Conservation (phyloP, 2,797 vertebrate genomes). For the Microctenopoma stevenorrisi region DNA sequence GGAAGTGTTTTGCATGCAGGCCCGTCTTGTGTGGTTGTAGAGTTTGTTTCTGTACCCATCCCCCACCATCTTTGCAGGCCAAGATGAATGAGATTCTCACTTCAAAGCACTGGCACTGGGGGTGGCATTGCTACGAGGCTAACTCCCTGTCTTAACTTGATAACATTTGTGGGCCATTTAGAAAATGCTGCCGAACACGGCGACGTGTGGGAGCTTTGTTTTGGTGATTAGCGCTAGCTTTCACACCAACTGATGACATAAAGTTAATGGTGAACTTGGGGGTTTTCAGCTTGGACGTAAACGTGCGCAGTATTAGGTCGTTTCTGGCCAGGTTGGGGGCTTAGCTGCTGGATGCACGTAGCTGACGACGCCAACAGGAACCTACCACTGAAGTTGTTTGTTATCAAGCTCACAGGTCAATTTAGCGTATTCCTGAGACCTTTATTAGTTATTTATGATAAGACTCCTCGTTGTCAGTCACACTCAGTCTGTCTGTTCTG, state of each 20-base stretch:
- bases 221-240: constrained; percentile 33
- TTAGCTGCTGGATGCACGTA: neutral
- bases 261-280: constrained; percentile 49
- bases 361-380: neutral
- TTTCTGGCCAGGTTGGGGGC: neutral
- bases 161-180: constrained; percentile 42
- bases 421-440: neutral
- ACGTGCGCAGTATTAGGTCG: neutral
- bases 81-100: constrained; percentile 85
- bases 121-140: constrained; percentile 70
- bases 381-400: neutral
- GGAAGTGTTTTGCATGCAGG: constrained; percentile 67
- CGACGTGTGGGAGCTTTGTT: constrained; percentile 38
- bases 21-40: constrained; percentile 81
- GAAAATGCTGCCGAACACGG: neutral
- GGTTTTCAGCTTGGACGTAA: constrained; percentile 23
- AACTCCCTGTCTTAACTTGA: constrained; percentile 57
- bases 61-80: constrained; percentile 83
- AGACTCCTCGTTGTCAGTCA: neutral
- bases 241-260: constrained; percentile 1
- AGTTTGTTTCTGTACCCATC: constrained; percentile 84
- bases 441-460: neutral
- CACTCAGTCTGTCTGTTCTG: neutral
- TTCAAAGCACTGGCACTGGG: constrained; percentile 80
- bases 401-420: neutral